Evolutionary conservation across 2,113 vertebrate genomes (phyloP), one percentile per base, ranked within the genome.

Genomic region (Neoarius graeffei): DNA sequence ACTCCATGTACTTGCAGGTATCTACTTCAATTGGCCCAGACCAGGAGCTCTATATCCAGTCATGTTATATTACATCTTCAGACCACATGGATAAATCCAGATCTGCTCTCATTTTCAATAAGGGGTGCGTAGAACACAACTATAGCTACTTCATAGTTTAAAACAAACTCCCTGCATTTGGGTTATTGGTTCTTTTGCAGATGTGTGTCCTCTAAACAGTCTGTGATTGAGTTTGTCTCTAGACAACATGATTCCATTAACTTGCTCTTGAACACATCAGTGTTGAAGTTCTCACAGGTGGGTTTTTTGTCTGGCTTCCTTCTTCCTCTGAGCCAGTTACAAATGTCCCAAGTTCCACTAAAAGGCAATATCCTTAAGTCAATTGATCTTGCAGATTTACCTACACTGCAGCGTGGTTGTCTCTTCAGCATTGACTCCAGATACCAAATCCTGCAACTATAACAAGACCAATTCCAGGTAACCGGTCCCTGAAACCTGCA

Each of bases 361-460:
- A 71, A 69, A 71, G 54, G 54, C 54, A 42, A 42, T 42, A 42
- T 42, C 42, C 42, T 42, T 48, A 42, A 81, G 1, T 3, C 9
- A 30, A 81, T 5, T 27, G 27, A 11, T 42, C 57, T 57, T 86
- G 48, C 73, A 95, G 94, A 14, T 91, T 7, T 94, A 92, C 25
- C 19, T 95, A 86, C 93, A 94, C 85, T 95, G 95, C 7, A 92
- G 71, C 5, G 87, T 93, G 52, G 27, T 91, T 19, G 11, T 94
- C 64, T 90, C 93, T 25, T 81, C 85, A 60, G 84, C 87, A 1
- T 48, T 93, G 62, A 91, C 89, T 0, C 15, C 19, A 54, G 85
- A 71, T 19, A 93, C 91, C 1, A 95, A 95, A 87, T 92, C 91
- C 86, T 95, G 94, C 89, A 94, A 94, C 92, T 95, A 93, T 64